phyloP scores from a whole-genome alignment of 2,888 invertebrate genomes.

The Platypus cylindrus region DNA sequence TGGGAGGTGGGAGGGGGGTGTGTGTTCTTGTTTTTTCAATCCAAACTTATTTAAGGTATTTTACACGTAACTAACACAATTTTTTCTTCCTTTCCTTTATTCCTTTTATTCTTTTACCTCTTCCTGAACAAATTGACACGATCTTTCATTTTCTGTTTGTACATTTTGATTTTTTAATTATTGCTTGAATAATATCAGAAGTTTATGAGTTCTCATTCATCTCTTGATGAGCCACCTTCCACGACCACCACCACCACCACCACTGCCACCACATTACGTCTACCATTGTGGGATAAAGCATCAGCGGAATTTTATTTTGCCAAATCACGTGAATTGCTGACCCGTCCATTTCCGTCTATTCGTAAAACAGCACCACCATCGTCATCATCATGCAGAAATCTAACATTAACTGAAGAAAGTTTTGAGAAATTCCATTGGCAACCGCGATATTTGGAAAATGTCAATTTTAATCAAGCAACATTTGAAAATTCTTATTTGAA shows the following conservation, averaged over 20 bases:
- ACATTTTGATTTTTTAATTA: constrained; percentile 6
- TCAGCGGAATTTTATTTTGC: constrained; percentile 62
- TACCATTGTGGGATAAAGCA: constrained; percentile 61
- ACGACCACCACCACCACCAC: too few relatives aligned
- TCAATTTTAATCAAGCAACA: constrained; percentile 23
- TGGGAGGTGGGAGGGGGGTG: too few relatives aligned
- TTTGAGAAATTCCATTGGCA: constrained; percentile 11
- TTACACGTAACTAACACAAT: constrained; percentile 21
- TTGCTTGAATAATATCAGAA: constrained; percentile 15
- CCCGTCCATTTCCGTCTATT: constrained; percentile 40
- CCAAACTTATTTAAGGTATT: too few relatives aligned
- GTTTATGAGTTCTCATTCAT: constrained; percentile 37
- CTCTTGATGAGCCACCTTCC: constrained; percentile 37
- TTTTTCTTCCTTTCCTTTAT: constrained; percentile 17
- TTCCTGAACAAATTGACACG: constrained; percentile 4
- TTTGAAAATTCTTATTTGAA: too few relatives aligned
- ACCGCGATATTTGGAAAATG: constrained; percentile 11
- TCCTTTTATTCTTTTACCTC: constrained; percentile 11
- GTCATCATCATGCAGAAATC: constrained; percentile 32
- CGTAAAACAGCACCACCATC: constrained; percentile 25
- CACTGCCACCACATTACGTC: too few relatives aligned
- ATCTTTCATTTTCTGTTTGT: constrained; percentile 11
- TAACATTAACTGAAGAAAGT: constrained; percentile 16
- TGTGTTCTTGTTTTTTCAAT: too few relatives aligned
- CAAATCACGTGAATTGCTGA: constrained; percentile 54